phyloP scores from a whole-genome alignment of 2,888 invertebrate genomes.

The Caenorhabditis plicata region DNA sequence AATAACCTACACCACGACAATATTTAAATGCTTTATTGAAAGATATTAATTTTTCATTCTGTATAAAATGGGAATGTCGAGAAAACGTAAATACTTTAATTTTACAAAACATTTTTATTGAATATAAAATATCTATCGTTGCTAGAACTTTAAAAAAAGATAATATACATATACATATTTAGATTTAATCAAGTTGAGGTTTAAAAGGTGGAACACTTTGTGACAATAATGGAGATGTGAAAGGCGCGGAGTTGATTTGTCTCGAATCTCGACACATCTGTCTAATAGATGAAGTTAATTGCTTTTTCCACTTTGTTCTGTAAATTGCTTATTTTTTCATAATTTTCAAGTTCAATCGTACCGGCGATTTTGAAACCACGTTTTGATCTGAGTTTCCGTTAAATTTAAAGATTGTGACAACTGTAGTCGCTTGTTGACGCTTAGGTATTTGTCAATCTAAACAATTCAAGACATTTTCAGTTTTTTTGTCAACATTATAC shows the following conservation, averaged over 20 bases:
- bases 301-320: constrained; percentile 73
- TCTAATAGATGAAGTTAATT: constrained; percentile 84
- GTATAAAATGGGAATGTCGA: too few relatives aligned
- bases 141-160: too few relatives aligned
- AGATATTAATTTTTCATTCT: too few relatives aligned
- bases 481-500: constrained; percentile 76
- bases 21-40: too few relatives aligned
- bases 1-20: too few relatives aligned
- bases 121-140: not conserved
- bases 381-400: constrained; percentile 93
- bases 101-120: not conserved
- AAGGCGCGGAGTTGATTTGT: too few relatives aligned
- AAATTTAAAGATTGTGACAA: constrained; percentile 83
- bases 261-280: constrained; percentile 85
- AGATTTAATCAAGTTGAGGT: not conserved
- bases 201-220: too few relatives aligned
- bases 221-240: too few relatives aligned
- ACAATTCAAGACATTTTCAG: constrained; percentile 7
- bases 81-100: too few relatives aligned
- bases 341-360: constrained; percentile 41
- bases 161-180: not conserved
- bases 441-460: constrained; percentile 87
- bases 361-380: constrained; percentile 89
- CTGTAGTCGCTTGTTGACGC: constrained; percentile 91
- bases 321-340: constrained; percentile 1